phyloP scores from a whole-genome alignment of 2,797 vertebrate genomes.

The Sciurus vulgaris region DNA sequence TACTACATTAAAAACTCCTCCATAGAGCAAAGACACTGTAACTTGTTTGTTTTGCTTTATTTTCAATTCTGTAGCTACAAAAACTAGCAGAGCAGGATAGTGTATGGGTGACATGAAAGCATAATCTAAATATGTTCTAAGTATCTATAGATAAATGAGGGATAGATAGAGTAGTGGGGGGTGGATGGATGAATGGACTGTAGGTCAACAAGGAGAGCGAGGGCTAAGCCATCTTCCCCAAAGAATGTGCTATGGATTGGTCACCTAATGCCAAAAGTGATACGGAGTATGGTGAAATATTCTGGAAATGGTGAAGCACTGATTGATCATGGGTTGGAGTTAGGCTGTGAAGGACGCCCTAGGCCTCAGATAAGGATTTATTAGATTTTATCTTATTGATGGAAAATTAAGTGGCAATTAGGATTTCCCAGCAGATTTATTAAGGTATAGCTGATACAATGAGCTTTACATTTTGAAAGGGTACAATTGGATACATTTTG shows the following conservation, averaged over 20 bases:
- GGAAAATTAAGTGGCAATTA: not conserved
- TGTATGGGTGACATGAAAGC: no score
- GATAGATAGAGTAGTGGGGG: not conserved
- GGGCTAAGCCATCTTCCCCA: not conserved
- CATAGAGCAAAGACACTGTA: not conserved
- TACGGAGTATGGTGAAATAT: not conserved
- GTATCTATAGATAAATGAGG: not conserved
- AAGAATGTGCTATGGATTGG: not conserved
- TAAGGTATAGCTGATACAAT: not conserved
- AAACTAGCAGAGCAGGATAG: not conserved
- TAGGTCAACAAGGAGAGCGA: not conserved
- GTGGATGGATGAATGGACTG: not conserved
- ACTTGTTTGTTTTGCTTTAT: not conserved
- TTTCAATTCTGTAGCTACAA: not conserved
- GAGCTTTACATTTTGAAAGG: not conserved
- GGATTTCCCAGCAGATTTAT: not conserved
- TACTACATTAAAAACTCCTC: not conserved
- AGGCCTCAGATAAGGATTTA: not conserved
- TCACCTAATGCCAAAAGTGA: not conserved
- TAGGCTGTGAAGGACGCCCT: no score
- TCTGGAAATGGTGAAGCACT: not conserved
- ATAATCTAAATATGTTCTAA: not conserved
- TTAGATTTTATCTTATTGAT: not conserved
- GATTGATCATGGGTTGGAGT: not conserved
- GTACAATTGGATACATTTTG: not conserved